Base-by-base conservation (phyloP, 2,888 invertebrate species). In the Pedicia rivosa region DNA sequence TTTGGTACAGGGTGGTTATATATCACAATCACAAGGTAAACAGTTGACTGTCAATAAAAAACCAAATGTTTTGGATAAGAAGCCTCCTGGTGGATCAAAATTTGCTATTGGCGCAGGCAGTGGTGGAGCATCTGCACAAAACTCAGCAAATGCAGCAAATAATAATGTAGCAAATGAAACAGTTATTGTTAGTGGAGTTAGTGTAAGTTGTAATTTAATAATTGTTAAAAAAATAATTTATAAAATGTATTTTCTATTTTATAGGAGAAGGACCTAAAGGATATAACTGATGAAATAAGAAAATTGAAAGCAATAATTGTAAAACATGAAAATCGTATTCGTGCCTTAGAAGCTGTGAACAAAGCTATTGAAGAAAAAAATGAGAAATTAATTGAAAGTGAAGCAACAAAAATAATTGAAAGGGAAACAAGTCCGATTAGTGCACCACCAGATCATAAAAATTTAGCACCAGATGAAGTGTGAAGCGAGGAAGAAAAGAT, bases 261-360 rank as follows among this genome's bases (percentile, higher is more conserved):
- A 45, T 56, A 70, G 42, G 63, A 66, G 22, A 51, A 55, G 46
- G 74, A 80, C 45, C 64, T 88, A 13, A 83, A 84, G 48, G 87
- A 87, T 54, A 72, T 87, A 48, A 74, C 78, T 27, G 87, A 90
- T 54, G 90, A 90, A 61, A 87, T 91, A 48, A 74, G 88, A 40
- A 88, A 88, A 57, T 63, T 91, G 46, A 91, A 91, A 55, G 82
- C 88, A n/a, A 84, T 91, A 59, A 86, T 91, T 47, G 83, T 91
- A 17, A 90, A 90, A 54, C 91, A 91, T 54, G 91, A 91, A 64
- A 88, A 86, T 47, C 58, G 62, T 40, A 59, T 62, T 38, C 57
- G 62, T 16, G 59, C 59, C 36, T 47, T 62, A 42, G 62, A 62
- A 46, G 61, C 62, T 3, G 52, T 57, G 37, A 47, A 48, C 26